These are phyloP conservation scores for Alaudala cheleensis DNA, from an alignment of 2,113 vertebrate species.

Conservation along the genomic window DNA sequence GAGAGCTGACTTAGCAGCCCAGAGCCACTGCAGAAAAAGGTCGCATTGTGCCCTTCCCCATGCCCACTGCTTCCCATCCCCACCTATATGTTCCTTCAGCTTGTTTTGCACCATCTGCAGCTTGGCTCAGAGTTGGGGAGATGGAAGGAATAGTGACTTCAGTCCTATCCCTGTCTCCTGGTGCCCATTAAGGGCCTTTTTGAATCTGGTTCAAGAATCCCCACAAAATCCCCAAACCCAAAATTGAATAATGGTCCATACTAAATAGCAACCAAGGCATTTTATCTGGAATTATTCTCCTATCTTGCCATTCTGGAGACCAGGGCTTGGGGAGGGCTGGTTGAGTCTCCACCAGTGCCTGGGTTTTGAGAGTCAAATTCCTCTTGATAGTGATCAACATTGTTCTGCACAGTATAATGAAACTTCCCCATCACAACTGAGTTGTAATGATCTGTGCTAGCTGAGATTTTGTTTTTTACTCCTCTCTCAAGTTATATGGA, in stretches of 20 bases:
- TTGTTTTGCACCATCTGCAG: not conserved
- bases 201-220: not conserved
- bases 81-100: not conserved
- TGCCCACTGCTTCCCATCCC: not conserved
- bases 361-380: not conserved
- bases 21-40: not conserved
- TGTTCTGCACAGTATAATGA: not conserved
- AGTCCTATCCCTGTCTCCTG: accelerated
- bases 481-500: slow-evolving; percentile 42
- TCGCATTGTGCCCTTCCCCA: not conserved
- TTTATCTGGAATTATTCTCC: not conserved
- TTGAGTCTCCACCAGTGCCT: not conserved
- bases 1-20: not conserved
- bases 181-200: not conserved
- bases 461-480: slow-evolving; percentile 44
- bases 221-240: accelerated
- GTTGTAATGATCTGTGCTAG: not conserved
- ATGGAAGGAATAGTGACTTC: not conserved
- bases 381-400: not conserved
- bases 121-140: not conserved
- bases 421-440: not conserved
- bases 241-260: not conserved
- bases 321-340: not conserved
- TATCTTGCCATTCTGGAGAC: not conserved
- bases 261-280: accelerated